Conservation (phyloP, 2,888 invertebrate genomes). For the Ophion costatus region DNA sequence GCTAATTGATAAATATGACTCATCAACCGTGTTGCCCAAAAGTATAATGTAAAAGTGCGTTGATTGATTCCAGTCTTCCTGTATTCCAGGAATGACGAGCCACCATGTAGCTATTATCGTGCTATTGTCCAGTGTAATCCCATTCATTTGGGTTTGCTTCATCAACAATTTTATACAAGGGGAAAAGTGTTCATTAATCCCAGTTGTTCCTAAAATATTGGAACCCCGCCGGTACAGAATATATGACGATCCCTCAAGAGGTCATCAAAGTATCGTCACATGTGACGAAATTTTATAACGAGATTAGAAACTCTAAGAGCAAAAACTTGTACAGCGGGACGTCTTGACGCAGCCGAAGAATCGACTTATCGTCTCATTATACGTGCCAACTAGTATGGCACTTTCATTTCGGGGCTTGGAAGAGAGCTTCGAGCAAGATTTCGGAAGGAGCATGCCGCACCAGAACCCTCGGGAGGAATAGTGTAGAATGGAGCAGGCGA, state of each 20-base stretch:
- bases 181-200: background rate
- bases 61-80: background rate
- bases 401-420: conserved; percentile 20
- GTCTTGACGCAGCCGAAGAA: conserved; percentile 12
- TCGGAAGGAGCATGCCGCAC: conserved; percentile 30
- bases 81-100: background rate
- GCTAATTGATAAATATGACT: conserved; percentile 5
- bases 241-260: background rate
- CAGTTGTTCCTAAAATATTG: background rate
- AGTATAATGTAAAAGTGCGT: background rate
- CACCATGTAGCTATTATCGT: background rate
- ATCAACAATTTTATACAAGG: background rate
- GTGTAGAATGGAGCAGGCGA: conserved; percentile 62
- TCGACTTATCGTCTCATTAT: conserved; percentile 36
- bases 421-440: conserved; percentile 54
- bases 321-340: background rate
- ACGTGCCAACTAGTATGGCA: conserved; percentile 14
- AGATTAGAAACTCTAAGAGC: background rate
- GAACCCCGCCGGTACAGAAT: background rate
- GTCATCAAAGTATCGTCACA: background rate
- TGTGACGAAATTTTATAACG: background rate
- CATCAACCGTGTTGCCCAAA: background rate
- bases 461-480: conserved; percentile 33
- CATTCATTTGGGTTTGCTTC: too few relatives aligned
- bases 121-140: background rate